Evolutionary conservation across 2,797 vertebrate species (phyloP), one percentile per base, ranked within the genome.

Genomic region (Sternarchorhynchus goeldii): DNA sequence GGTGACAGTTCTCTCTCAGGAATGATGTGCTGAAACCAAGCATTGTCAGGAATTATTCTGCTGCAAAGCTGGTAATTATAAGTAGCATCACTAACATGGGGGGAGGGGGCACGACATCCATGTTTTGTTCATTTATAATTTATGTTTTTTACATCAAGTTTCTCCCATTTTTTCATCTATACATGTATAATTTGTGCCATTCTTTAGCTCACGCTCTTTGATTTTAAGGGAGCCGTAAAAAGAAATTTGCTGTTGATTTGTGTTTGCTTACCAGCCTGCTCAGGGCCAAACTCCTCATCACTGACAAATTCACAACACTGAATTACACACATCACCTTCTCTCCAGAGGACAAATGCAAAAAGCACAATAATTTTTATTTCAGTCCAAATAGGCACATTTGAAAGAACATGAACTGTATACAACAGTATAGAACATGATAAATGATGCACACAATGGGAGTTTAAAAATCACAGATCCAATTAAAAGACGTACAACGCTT

Each of bases 1-100:
- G 92, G 92, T 96, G 96, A 94, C 94, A 95, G 92, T 91, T 92
- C 91, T 89, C 88, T 90, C 91, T 90, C 93, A 95, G 90, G 95
- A 95, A 96, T 96, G 96, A 95, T 90, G 92, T 88, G 53, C 64
- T 55, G 64, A 74, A 93, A 94, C 95, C 94, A 94, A 91, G 92
- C 88, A 90, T 92, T 97, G 97, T 98, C 97, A 97, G 94, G 95
- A 95, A 94, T 93, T 93, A 97, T 99, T 97, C 95, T 94, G 93
- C 93, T 92, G 94, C 92, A 93, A 97, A 96, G 95, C 94, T 93
- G 90, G 93, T 97, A 98, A 98, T 97, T 96, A 95, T 94, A 96
- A 88, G 93, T 93, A 95, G 94, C 96, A 95, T 96, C 95, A 92
- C 92, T 95, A 95, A 94, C 91, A 96, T 95, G 12, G 45, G 45